Base-by-base conservation (phyloP, 1,140 invertebrate species). In the Drosophila rufa region DNA sequence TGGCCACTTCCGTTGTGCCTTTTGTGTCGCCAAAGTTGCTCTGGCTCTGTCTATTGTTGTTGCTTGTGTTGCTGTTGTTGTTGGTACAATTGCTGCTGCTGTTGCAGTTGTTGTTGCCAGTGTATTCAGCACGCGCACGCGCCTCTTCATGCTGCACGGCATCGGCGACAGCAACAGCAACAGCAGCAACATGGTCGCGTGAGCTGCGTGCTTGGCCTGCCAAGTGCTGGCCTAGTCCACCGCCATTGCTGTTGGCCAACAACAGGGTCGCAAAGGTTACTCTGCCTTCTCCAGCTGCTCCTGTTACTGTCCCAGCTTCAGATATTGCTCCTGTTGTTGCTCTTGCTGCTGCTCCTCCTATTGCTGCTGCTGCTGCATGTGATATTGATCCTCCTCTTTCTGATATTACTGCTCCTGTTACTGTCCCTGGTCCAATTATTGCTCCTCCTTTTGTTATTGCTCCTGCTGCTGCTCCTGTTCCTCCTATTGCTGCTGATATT, bases 41-140 rank as follows among this genome's bases (percentile, higher is more conserved):
- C 40, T 40, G 55, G 45, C 15, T 62, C 40, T 40, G 55, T 50
- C 43, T 50, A 45, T 14, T 65, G 55, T 1, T 65, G 42, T 19
- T 36, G 43, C 14, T n/a, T n/a, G n/a, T 64, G 59, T 6, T 79
- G 47, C 3, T 71, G 59, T 47, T 62, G 59, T 3, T 71, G 42
- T 9, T 66, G 50, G 36, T 43, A 40, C 17, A 58, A 50, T 6
- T 46, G 27, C 12, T 19, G 4, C 14, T 45, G 56, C 9, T 80
- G 48, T 50, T 55, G 65, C 40, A 25, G 61, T 47, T 71, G 71
- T 27, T 78, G 70, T 81, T 79, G 68, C 67, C 51, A 76, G 48
- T 89, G 83, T 89, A 87, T 83, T 83, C 83, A 87, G 83, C 83
- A 89, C 84, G 83, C 83, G 83, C 83, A 71, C 61, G 83, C 83